Conservation (phyloP, 1,140 invertebrate species). For the Paraescarpia echinospica region DNA sequence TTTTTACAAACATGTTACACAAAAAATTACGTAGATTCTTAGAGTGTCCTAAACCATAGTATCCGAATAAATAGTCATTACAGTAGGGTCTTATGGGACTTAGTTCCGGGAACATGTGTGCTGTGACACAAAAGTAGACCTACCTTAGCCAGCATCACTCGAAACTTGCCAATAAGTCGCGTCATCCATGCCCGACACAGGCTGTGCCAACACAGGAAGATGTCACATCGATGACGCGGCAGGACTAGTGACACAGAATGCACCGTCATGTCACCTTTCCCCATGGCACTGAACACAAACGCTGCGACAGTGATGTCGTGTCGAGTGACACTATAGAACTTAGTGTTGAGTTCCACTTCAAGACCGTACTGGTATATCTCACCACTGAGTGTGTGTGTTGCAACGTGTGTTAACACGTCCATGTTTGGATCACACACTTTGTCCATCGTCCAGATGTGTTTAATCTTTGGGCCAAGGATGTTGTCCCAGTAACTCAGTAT, state of each 20-base stretch:
- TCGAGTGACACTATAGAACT: slow-evolving; percentile 42
- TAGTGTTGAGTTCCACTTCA: slow-evolving; percentile 41
- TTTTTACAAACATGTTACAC: no score
- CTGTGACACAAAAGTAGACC: not conserved
- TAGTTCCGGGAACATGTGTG: not conserved
- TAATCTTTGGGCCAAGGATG: slow-evolving; percentile 46
- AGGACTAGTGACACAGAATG: slow-evolving; percentile 45
- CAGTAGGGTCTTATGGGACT: no score
- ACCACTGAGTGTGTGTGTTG: slow-evolving; percentile 44
- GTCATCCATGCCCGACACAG: slow-evolving; percentile 39
- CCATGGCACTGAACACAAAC: slow-evolving; percentile 46
- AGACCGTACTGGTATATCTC: slow-evolving; percentile 45
- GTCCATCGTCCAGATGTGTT: slow-evolving; percentile 44
- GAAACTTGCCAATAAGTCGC: slow-evolving; percentile 43
- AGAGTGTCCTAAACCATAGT: no score
- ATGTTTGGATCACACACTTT: slow-evolving; percentile 29
- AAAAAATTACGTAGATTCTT: no score
- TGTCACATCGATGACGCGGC: slow-evolving; percentile 36
- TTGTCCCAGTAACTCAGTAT: slow-evolving; percentile 50
- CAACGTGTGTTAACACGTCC: slow-evolving; percentile 36
- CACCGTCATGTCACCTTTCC: slow-evolving; percentile 35
- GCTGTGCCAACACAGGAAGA: slow-evolving; percentile 38
- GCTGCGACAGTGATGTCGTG: slow-evolving; percentile 39
- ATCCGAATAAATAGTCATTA: no score
- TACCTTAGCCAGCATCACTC: slow-evolving; percentile 43